A percentile compares a stretch with the other conserved stretches of the same genome.
Evolutionary conservation across 2,888 invertebrate species (phyloP).

Genomic region (Andrena flavipes): DNA sequence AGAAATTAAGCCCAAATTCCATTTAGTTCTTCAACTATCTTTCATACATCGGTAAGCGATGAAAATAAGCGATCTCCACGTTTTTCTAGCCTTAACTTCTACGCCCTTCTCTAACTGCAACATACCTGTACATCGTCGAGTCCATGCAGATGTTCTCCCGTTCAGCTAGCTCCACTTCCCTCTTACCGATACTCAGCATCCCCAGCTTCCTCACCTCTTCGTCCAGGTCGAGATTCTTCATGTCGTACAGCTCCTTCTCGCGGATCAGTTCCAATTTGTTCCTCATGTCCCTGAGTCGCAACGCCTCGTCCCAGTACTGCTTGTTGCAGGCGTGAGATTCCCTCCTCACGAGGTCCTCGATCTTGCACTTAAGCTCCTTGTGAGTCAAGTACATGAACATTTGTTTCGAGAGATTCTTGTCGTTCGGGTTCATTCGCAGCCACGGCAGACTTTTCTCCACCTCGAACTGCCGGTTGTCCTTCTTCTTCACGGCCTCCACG

Average conservation of each 20-base stretch:
- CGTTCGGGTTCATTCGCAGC: constrained; percentile 69
- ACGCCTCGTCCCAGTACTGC: constrained; percentile 79
- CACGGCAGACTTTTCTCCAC: constrained; percentile 72
- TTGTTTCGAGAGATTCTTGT: constrained; percentile 73
- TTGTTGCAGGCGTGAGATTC: constrained; percentile 77
- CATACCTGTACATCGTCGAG: constrained; percentile 78
- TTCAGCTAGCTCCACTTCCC: constrained; percentile 69
- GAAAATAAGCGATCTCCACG: neutral
- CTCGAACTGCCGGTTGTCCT: constrained; percentile 68
- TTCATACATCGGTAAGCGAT: neutral
- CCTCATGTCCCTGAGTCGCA: constrained; percentile 81
- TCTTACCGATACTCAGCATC: constrained; percentile 71
- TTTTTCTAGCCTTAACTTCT: too few species aligned
- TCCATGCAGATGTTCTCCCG: constrained; percentile 74
- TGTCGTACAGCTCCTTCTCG: constrained; percentile 77
- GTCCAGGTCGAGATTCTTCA: constrained; percentile 73
- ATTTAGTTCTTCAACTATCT: neutral
- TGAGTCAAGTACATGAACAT: constrained; percentile 79
- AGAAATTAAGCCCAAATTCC: neutral
- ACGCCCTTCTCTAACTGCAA: neutral
- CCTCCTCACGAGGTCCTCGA: constrained; percentile 76
- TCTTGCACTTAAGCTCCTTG: constrained; percentile 76
- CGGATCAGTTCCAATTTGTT: constrained; percentile 78
- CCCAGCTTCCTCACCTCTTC: constrained; percentile 71
- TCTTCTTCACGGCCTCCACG: neutral